Evolutionary conservation across 2,797 vertebrate genomes (phyloP).

Genomic region (Lepilemur septentrionalis): DNA sequence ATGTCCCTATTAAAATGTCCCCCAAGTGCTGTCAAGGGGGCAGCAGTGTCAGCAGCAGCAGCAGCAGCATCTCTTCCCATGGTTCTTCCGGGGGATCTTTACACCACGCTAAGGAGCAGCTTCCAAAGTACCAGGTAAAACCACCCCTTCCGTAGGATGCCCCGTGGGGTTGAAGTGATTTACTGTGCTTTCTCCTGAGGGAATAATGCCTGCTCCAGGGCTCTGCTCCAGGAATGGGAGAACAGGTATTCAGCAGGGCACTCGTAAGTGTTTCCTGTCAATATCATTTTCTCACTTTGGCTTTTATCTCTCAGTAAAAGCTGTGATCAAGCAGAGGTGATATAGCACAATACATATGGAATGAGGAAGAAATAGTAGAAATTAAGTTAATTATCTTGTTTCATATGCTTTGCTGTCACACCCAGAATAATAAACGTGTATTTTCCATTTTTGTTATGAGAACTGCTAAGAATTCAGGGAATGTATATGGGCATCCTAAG

Average conservation of each 20-base stretch:
- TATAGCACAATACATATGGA: neutral
- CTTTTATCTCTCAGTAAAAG: neutral
- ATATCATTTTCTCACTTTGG: neutral
- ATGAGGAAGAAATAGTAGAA: neutral
- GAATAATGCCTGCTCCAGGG: neutral
- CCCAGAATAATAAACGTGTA: neutral
- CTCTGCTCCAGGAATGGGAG: neutral
- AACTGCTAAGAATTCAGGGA: neutral
- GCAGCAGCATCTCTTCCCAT: conserved; percentile 72
- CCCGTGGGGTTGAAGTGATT: neutral
- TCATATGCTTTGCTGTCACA: neutral
- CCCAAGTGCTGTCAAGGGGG: conserved; percentile 79
- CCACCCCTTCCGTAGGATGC: fast-evolving
- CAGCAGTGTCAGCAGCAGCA: conserved; percentile 57
- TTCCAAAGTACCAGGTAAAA: conserved; percentile 88
- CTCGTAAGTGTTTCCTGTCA: neutral
- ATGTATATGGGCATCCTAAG: neutral
- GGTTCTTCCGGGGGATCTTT: conserved; percentile 64
- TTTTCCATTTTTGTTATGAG: neutral
- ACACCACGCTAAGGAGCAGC: conserved; percentile 80
- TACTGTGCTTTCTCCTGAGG: fast-evolving
- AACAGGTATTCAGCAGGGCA: neutral
- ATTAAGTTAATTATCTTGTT: neutral
- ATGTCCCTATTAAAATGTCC: conserved; percentile 75
- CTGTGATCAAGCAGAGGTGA: neutral